Base-by-base conservation (phyloP, 2,888 invertebrate species). In the Osmoderma eremita region DNA sequence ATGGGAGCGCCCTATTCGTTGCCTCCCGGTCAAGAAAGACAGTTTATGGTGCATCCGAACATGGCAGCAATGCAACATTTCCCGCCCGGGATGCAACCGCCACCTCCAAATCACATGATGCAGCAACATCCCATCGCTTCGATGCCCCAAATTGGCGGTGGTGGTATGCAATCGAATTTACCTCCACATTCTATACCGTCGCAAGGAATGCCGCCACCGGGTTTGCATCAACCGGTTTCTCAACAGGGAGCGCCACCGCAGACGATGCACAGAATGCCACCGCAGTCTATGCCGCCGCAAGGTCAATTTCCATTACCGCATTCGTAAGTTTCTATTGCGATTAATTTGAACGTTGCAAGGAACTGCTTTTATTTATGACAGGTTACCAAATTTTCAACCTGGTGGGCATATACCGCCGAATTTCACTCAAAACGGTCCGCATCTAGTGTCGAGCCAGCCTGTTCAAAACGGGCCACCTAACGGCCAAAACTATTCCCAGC, bases 11-110 rank as follows among this genome's bases (percentile, higher is more conserved):
- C 56, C n/a, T 56, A 62, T 24, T 53, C 67, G 42, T 39, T 73
- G 50, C 58, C 56, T 15, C 67, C 65, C 5, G 63, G 63, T 15
- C 70, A 70, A n/a, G 72, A 74, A 2, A 67, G 74, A 48, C 68
- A 65, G 22, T 69, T 69, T 39, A 69, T 70, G 69, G 63, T 63
- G n/a, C 68, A 71, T 67, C 65, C 42, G 49, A 30, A 24, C 62
- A 66, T 69, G 50, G 58, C 65, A 45, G 58, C 65, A 13, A 15
- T 61, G 30, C 58, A 13, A 63, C 58, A 69, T 69, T 62, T 65
- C 42, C 69, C 68, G 15, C 67, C 67, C 1, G 61, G 65, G 36
- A 53, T 68, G 48, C 61, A 49, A 17, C 65, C 58, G 30, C 69
- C 66, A 3, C 49, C 53, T 17, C 67, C 63, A 30, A 4, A 10